Conservation (phyloP, 2,888 invertebrate genomes). For the Artemia sinica region DNA sequence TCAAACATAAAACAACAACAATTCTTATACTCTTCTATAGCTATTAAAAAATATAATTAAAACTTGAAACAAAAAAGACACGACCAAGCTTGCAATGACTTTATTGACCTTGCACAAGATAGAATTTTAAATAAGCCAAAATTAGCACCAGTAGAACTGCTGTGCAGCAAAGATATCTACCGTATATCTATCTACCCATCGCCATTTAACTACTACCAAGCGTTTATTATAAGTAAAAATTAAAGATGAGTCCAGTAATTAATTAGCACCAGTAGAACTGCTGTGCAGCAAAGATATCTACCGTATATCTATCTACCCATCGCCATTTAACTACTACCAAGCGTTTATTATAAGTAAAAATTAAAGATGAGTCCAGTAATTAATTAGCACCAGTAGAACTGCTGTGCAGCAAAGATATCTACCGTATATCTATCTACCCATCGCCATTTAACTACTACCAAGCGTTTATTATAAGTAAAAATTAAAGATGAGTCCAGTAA, state of each 20-base stretch:
- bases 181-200: not conserved
- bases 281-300: not conserved
- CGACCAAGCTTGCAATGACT: not conserved
- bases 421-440: not conserved
- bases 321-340: not conserved
- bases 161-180: not conserved
- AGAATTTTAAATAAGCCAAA: too few species aligned
- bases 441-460: not conserved
- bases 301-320: not conserved
- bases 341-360: too few species aligned
- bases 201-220: not conserved
- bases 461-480: too few species aligned
- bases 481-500: too few species aligned
- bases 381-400: not conserved
- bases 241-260: too few species aligned
- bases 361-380: too few species aligned
- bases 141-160: not conserved
- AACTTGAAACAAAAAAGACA: not conserved
- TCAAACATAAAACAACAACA: too few species aligned
- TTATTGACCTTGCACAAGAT: too few species aligned
- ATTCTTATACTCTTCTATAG: not conserved
- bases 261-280: not conserved
- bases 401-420: not conserved
- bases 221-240: too few species aligned
- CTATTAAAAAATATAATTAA: not conserved